Conservation (phyloP, 2,888 invertebrate genomes). For the Scaeva pyrastri region DNA sequence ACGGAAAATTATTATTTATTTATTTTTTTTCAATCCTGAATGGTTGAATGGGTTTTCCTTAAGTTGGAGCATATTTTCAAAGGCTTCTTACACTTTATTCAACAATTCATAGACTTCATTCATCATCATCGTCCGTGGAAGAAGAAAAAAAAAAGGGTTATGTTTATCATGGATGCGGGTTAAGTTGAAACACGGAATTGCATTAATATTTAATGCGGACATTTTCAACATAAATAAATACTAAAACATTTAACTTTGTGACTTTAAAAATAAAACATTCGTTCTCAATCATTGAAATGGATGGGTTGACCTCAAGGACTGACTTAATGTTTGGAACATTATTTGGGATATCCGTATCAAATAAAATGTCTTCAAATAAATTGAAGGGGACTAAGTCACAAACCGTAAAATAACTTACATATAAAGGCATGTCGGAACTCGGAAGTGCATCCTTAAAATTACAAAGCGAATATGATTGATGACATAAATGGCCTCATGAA, state of each 20-base stretch:
- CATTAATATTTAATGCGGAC: neutral
- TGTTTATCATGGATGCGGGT: neutral
- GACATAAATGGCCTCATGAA: too few relatives aligned
- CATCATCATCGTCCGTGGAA: neutral
- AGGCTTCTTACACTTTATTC: neutral
- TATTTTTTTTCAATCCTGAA: conserved; percentile 4
- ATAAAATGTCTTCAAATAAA: too few relatives aligned
- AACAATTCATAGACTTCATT: neutral
- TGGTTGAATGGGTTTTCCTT: neutral
- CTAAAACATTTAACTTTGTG: neutral
- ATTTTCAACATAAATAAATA: neutral
- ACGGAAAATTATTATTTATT: neutral
- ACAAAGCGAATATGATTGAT: too few relatives aligned
- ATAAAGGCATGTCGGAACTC: too few relatives aligned
- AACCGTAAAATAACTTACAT: too few relatives aligned
- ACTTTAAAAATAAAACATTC: neutral
- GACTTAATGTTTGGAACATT: too few relatives aligned
- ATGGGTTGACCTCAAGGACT: too few relatives aligned
- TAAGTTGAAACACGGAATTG: neutral
- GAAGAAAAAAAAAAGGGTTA: neutral
- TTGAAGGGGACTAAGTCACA: too few relatives aligned
- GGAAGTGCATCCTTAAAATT: too few relatives aligned
- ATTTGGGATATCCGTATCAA: too few relatives aligned
- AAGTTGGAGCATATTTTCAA: neutral
- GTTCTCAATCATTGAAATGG: too few relatives aligned